A percentile compares a stretch with the other conserved stretches of the same genome.
phyloP scores from a whole-genome alignment of 2,113 vertebrate genomes.

The Pholis gunnellus region DNA sequence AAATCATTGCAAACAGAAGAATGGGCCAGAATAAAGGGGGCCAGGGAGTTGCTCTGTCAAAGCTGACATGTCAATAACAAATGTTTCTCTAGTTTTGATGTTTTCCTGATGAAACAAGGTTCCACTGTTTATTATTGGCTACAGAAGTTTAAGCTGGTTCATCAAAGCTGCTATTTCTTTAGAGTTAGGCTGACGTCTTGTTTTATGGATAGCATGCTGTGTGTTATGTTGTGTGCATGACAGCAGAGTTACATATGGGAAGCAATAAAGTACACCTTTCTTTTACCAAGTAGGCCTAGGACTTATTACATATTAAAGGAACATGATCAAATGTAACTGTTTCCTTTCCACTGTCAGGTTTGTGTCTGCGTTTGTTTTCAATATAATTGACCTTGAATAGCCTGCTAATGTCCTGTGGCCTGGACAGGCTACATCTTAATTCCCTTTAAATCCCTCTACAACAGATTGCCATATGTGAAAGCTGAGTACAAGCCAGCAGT shows the following conservation, averaged over 20 bases:
- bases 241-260: not conserved
- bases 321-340: not conserved
- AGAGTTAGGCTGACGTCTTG: not conserved
- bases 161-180: not conserved
- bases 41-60: constrained; percentile 15
- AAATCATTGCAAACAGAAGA: not conserved
- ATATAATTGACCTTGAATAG: constrained; percentile 65
- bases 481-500: constrained; percentile 50
- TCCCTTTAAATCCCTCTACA: constrained; percentile 74
- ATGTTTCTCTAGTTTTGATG: not conserved
- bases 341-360: not conserved
- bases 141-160: not conserved
- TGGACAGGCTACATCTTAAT: constrained; percentile 64
- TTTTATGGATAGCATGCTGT: not conserved
- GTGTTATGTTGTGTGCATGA: not conserved
- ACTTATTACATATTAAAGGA: not conserved
- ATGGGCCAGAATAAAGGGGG: not conserved
- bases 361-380: constrained; percentile 36
- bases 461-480: constrained; percentile 71
- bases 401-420: constrained; percentile 60
- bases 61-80: constrained; percentile 26
- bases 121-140: not conserved
- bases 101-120: not conserved
- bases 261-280: not conserved
- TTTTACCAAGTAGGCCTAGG: not conserved